phyloP scores from a whole-genome alignment of 2,888 invertebrate genomes.

The Nasonovia ribisnigri region DNA sequence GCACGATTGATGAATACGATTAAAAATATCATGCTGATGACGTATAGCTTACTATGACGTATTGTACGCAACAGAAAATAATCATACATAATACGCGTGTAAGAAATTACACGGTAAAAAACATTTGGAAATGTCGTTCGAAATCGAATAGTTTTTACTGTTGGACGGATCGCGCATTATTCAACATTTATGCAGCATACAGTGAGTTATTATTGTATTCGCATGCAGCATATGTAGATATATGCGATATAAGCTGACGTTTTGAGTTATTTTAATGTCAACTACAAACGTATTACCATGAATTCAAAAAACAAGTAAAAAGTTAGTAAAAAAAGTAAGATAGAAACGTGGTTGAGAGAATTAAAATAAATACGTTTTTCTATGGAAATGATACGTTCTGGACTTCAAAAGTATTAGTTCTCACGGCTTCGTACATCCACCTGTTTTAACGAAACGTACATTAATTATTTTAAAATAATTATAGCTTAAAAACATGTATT shows the following conservation, averaged over 20 bases:
- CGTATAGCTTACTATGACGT: neutral
- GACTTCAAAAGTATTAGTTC: neutral
- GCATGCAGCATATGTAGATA: neutral
- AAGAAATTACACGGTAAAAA: neutral
- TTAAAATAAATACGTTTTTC: neutral
- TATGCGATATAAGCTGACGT: constrained; percentile 29
- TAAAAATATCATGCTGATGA: neutral
- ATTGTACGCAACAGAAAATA: neutral
- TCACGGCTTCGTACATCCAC: neutral
- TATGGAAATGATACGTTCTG: neutral
- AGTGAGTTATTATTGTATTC: constrained; percentile 30
- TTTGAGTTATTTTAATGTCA: constrained; percentile 55
- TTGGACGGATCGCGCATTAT: constrained; percentile 34
- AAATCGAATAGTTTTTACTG: constrained; percentile 26
- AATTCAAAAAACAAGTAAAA: neutral
- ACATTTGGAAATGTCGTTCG: constrained; percentile 42
- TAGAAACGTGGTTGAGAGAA: neutral
- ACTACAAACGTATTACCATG: constrained; percentile 33
- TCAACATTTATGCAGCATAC: constrained; percentile 14
- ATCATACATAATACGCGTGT: neutral
- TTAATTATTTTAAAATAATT: neutral
- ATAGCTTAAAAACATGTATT: neutral
- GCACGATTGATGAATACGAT: constrained; percentile 1
- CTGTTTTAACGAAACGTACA: neutral
- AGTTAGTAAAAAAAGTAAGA: too few species aligned